Base-by-base conservation (phyloP, 2,888 invertebrate genomes). In the Phania funesta region DNA sequence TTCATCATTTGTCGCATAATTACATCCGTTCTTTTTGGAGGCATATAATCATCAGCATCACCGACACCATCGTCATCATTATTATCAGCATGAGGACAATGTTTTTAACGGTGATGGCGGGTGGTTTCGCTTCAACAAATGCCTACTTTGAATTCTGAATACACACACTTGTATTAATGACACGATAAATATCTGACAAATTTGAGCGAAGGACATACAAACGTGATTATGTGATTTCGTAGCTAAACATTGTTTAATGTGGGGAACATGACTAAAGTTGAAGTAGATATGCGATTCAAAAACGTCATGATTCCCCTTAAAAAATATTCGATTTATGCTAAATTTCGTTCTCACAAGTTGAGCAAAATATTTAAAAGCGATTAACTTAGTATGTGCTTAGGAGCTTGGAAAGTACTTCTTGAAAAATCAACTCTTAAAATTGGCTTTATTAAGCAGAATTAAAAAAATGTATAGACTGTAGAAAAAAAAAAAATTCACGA, bases 1-100 rank as follows among this genome's bases (percentile, higher is more conserved):
- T 74, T 78, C 52, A 71, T 67, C 60, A 81, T 81, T 82, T 83
- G 81, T 68, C 81, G 67, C 70, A 75, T 83, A 80, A 82, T 83
- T 82, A 78, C 71, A 74, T 74, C 83, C 83, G 75, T 64, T 74
- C 35, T 24, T 74, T 73, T 67, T 56, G 32, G 52, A 8, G 50
- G 64, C 58, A 41, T n/a, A n/a, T 35, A 48, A 44, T 76, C 65
- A 68, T 46, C 26, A 50, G 1, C 32, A 41, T 5, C 29, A 48
- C 7, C 44, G 26, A 6, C 18, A 26, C 20, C 52, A 22, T 50
- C 20, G 20, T 20, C 24, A 32, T 11, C 9, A 54, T 11, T 8
- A 29, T 1, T 2, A 64, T 64, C 32, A 48, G 24, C 5, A 16
- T 38, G 8, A 29, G 24, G 32, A 75, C 75, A 62, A 32, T 64